Percentiles rank a stretch among this genome's conserved stretches.
phyloP scores from a whole-genome alignment of 2,888 invertebrate genomes.

The Zaprionus bogoriensis region DNA sequence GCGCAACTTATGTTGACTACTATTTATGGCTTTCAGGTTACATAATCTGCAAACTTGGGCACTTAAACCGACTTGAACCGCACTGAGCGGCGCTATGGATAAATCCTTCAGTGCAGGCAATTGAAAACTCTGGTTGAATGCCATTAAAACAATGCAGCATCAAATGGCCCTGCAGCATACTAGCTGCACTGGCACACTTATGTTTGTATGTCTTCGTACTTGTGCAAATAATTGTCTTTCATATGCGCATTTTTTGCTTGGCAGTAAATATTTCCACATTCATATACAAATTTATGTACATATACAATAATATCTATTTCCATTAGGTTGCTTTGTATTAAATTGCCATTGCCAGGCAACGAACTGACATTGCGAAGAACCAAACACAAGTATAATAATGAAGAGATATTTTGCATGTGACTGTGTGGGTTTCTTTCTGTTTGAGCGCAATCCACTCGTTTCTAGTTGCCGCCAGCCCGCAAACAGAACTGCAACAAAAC shows the following conservation, averaged over 20 bases:
- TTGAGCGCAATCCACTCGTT: slow-evolving; percentile 12
- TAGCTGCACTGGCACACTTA: slow-evolving; percentile 13
- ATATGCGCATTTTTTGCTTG: slow-evolving; percentile 37
- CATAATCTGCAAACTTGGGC: slow-evolving; percentile 40
- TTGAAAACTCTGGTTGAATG: slow-evolving; percentile 58
- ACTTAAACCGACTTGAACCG: slow-evolving; percentile 39
- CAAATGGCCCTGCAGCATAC: slow-evolving; percentile 49
- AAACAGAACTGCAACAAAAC: slow-evolving; percentile 27
- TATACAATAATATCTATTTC: slow-evolving; percentile 33
- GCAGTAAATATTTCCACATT: too few species aligned
- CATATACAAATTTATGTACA: slow-evolving; percentile 4
- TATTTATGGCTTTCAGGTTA: not conserved
- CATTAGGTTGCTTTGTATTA: slow-evolving; percentile 49
- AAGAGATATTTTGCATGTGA: not conserved
- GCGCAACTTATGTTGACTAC: not conserved
- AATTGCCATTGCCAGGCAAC: slow-evolving; percentile 49
- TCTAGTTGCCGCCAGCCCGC: slow-evolving; percentile 29
- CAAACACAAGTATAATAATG: not conserved
- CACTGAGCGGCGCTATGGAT: slow-evolving; percentile 17
- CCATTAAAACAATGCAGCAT: slow-evolving; percentile 67
- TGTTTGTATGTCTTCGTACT: not conserved
- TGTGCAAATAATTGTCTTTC: slow-evolving; percentile 56
- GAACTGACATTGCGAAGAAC: slow-evolving; percentile 17
- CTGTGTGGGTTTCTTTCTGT: not conserved
- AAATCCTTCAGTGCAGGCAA: slow-evolving; percentile 47